Evolutionary conservation across 2,888 invertebrate species (phyloP), one percentile per base, ranked within the genome.

Genomic region (Drosophila prostipennis): DNA sequence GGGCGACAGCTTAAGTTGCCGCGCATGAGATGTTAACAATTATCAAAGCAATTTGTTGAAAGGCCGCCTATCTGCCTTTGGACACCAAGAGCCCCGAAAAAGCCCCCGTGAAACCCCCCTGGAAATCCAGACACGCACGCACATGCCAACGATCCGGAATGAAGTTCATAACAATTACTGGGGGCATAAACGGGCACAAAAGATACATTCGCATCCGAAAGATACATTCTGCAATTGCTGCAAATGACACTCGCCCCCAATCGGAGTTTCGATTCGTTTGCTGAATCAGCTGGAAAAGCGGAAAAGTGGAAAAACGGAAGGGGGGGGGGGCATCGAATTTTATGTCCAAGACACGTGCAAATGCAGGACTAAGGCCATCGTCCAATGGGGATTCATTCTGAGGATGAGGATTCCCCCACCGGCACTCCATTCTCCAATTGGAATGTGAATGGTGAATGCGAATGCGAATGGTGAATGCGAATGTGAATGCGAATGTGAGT

Each of bases 91-190:
- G 14, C 5, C 10, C 14, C 10, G n/a, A n/a, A 4, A 3, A 19
- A 1, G 2, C 14, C 58, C 36, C n/a, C n/a, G n/a, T 2, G 29
- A 29, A 16, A 26, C 14, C n/a, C 39, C n/a, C 26, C 10, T 6
- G 6, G 6, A 53, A 23, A 71, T 77, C 80, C 29, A 19, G 53
- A 80, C 80, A 80, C 80, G 86, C 83, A 77, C 72, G 29, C 56
- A 58, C 46, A 53, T 42, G 46, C 36, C 67, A 72, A 54, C 43
- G 60, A 56, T 53, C n/a, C 67, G 46, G 74, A 84, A 76, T 71
- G 73, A 65, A 82, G 87, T 84, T 80, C 82, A 84, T 87, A 82
- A 80, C 87, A 84, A 87, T 87, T 80, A 84, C 78, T 68, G 71
- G 70, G 53, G 61, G 63, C 55, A 60, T 59, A 48, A 69, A 74